phyloP scores from a whole-genome alignment of 2,113 vertebrate species.

The Choloepus hoffmanni region DNA sequence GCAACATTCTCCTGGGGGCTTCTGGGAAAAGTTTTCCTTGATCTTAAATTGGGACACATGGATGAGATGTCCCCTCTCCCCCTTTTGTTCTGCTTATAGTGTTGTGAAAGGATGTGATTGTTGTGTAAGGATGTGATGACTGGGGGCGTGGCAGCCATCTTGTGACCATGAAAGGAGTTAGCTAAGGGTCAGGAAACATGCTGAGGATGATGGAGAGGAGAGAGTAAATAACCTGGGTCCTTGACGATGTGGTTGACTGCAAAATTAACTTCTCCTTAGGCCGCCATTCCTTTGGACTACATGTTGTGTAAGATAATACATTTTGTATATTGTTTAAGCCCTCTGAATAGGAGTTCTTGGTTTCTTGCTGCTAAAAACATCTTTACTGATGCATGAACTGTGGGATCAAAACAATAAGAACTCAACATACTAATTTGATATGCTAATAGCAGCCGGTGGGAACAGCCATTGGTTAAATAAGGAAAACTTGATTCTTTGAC shows the following conservation, averaged over 20 bases:
- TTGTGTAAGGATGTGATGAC: not conserved
- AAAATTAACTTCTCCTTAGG: slow-evolving; percentile 9
- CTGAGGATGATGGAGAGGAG: slow-evolving; percentile 11
- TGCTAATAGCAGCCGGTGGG: not conserved
- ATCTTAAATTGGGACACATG: not conserved
- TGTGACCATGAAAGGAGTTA: not conserved
- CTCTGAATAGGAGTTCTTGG: not conserved
- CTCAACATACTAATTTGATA: not conserved
- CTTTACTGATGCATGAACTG: not conserved
- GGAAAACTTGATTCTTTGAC: slow-evolving; percentile 8
- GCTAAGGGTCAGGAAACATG: not conserved
- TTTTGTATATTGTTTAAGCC: slow-evolving; percentile 28
- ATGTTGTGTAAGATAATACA: not conserved
- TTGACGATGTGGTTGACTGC: not conserved
- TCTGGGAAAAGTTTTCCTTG: slow-evolving; percentile 5
- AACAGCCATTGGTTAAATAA: not conserved
- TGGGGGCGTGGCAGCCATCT: not conserved
- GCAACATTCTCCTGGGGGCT: not conserved
- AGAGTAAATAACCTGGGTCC: not conserved
- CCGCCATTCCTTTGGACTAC: not conserved
- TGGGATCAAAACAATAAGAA: not conserved
- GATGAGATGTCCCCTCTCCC: not conserved
- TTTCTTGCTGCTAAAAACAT: slow-evolving; percentile 30
- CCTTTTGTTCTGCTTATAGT: not conserved
- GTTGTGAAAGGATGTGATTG: not conserved